These are phyloP conservation scores for Neoniphon sammara DNA, from an alignment of 2,797 vertebrate species.

Conservation along the genomic window DNA sequence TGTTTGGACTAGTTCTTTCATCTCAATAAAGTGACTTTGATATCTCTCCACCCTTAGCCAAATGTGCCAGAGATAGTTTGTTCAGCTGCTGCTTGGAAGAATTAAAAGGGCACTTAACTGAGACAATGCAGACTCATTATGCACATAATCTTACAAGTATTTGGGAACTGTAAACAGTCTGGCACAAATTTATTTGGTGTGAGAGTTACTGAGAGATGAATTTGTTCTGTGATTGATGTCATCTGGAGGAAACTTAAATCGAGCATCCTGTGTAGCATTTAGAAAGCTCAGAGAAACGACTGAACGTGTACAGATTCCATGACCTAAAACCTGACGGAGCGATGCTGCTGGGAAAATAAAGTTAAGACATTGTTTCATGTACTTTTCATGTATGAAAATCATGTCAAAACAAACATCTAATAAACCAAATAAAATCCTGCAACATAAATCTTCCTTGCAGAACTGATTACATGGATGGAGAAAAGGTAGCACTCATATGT, in stretches of 20 bases:
- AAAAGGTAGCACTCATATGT: not conserved
- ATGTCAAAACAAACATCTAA: too few species aligned
- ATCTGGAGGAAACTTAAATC: conserved; percentile 31
- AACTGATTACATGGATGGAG: not conserved
- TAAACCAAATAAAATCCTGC: too few species aligned
- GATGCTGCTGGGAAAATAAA: not conserved
- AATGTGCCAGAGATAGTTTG: conserved; percentile 72
- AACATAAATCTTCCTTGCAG: not conserved
- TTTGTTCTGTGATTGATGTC: conserved; percentile 44
- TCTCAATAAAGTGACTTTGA: conserved; percentile 75
- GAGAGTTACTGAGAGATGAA: conserved; percentile 47
- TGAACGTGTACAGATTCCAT: not conserved
- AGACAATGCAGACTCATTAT: conserved; percentile 73
- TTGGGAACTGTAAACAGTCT: conserved; percentile 60
- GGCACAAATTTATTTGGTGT: conserved; percentile 44
- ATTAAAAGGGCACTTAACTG: conserved; percentile 63
- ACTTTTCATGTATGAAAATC: not conserved
- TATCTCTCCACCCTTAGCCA: conserved; percentile 56
- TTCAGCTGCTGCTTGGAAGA: conserved; percentile 53
- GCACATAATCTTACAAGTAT: conserved; percentile 62
- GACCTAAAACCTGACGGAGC: not conserved
- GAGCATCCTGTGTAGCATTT: conserved; percentile 5
- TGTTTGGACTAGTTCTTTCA: conserved; percentile 69
- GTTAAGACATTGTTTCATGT: not conserved
- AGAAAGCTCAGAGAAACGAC: not conserved